Base-by-base conservation (phyloP, 2,113 vertebrate species). In the Falcunculus frontatus region DNA sequence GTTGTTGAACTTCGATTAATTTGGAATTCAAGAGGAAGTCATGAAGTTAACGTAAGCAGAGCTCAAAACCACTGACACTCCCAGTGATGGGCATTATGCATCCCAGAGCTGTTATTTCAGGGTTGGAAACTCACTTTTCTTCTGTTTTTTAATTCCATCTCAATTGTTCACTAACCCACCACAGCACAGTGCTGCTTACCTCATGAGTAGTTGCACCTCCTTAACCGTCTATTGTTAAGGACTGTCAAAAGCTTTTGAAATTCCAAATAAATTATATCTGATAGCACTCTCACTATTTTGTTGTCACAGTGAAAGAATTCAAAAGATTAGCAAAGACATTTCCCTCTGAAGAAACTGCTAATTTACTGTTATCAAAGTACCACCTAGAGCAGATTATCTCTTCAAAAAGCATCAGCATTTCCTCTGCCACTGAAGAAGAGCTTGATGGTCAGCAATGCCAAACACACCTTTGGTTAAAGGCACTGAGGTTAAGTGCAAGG, bases 211-310 rank as follows among this genome's bases (percentile, higher is more conserved):
- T 1, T 79, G 62, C 4, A 3, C 37, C 64, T 86, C 59, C 55
- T 89, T 59, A 87, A 74, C 13, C 29, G 30, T 20, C 89, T 74
- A 37, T 88, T 94, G 85, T 87, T 79, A 88, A 88, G 46, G 46
- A 86, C 47, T 81, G 35, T 74, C 83, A 95, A 81, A 94, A 87
- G 88, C 92, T 93, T 93, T 89, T 72, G 47, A 77, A 95, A 92
- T 77, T 68, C 59, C 39, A 90, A 88, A 88, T 57, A 89, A 69
- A 81, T 84, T 44, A 6, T 25, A 92, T 89, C 93, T 84, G 89
- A 77, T 92, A 89, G 39, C 30, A 44, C 41, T 69, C 82, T 73
- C 63, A 49, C 57, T 70, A 50, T 81, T 94, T 87, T 93, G 68
- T 90, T 95, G 47, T 64, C 52, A 89, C 64, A 93, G 37, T 59